Evolutionary conservation across 1,140 invertebrate genomes (phyloP).

Genomic region (Lordiphosa clarofinis): DNA sequence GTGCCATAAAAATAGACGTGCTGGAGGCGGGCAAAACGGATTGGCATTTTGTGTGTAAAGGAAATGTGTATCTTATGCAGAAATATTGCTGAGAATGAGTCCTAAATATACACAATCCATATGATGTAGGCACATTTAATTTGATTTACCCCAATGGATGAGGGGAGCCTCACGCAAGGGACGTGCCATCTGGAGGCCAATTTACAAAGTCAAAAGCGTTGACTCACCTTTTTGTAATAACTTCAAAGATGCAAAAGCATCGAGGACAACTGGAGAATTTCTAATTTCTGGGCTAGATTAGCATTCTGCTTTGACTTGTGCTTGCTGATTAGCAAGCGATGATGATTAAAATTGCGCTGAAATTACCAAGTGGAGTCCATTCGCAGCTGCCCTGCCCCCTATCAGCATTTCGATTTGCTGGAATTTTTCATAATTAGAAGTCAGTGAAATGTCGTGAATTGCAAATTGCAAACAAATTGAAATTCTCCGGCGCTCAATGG

Average conservation of each 20-base stretch:
- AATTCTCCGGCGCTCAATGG: slow-evolving; percentile 29
- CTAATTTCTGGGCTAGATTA: slow-evolving; percentile 39
- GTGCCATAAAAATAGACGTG: slow-evolving; percentile 46
- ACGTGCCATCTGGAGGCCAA: slow-evolving; percentile 9
- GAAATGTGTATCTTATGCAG: slow-evolving; percentile 10
- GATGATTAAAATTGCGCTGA: slow-evolving; percentile 53
- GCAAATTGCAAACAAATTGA: slow-evolving; percentile 59
- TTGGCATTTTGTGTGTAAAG: slow-evolving; percentile 20
- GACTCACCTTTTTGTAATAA: slow-evolving; percentile 52
- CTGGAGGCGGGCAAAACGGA: slow-evolving; percentile 19
- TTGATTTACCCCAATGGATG: slow-evolving; percentile 7
- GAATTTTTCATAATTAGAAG: slow-evolving; percentile 63
- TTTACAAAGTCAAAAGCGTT: slow-evolving; percentile 25
- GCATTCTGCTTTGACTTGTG: slow-evolving; percentile 15
- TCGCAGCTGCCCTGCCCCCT: neutral
- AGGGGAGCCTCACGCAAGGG: neutral
- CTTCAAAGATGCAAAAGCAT: slow-evolving; percentile 33
- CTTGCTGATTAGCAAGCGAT: slow-evolving; percentile 54
- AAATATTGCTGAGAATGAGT: slow-evolving; percentile 31
- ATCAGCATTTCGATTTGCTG: slow-evolving; percentile 44
- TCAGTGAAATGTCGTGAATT: slow-evolving; percentile 62
- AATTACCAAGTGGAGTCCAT: slow-evolving; percentile 21
- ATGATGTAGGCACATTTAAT: slow-evolving; percentile 22
- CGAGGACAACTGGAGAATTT: slow-evolving; percentile 12
- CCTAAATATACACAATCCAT: slow-evolving; percentile 7